Conservation (phyloP, 1,140 invertebrate species). For the Drosophila nigrodunni region DNA sequence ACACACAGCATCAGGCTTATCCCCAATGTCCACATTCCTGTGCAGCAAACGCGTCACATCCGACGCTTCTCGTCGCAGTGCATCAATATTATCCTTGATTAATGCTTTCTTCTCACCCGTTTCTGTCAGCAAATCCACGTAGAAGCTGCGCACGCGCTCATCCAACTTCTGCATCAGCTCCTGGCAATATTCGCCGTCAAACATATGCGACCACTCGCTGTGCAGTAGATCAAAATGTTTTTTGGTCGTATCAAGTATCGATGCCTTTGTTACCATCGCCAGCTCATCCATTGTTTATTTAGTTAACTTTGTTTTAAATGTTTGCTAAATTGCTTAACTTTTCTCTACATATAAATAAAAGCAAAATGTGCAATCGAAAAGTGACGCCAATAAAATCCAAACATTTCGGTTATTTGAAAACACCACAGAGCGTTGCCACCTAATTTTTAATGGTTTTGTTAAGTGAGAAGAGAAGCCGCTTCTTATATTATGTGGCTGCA, state of each 20-base stretch:
- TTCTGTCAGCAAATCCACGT: conserved; percentile 58
- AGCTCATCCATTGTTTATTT: neutral
- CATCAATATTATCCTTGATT: conserved; percentile 40
- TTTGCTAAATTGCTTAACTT: neutral
- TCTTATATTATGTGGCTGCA: too few relatives aligned
- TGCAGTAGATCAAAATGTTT: conserved; percentile 56
- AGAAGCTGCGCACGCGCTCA: conserved; percentile 59
- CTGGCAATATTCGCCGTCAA: conserved; percentile 52
- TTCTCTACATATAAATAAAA: neutral
- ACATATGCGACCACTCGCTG: conserved; percentile 63
- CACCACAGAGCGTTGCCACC: neutral
- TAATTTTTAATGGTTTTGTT: neutral
- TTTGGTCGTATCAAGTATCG: conserved; percentile 53
- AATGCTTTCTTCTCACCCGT: conserved; percentile 53
- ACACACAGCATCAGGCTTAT: conserved; percentile 44
- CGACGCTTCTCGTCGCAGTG: conserved; percentile 42
- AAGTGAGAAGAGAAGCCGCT: neutral
- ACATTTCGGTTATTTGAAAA: conserved; percentile 24
- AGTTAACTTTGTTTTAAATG: neutral
- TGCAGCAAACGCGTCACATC: conserved; percentile 54
- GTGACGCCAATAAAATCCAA: conserved; percentile 5
- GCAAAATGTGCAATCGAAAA: neutral
- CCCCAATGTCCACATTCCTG: conserved; percentile 32
- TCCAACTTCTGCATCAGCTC: conserved; percentile 58
- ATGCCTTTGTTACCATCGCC: neutral